Conservation (phyloP, 2,888 invertebrate genomes). For the Aphodius granarius region DNA sequence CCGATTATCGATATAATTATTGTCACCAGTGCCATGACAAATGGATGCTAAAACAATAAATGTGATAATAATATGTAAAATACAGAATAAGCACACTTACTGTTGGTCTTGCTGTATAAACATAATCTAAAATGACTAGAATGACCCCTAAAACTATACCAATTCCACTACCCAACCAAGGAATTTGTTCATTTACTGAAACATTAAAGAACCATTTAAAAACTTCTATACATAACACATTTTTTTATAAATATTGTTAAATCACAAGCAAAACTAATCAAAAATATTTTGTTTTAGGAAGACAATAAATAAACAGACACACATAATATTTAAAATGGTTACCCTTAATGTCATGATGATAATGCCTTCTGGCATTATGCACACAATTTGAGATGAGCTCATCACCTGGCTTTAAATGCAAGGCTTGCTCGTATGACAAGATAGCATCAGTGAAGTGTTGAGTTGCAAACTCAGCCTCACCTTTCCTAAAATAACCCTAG, state of each 20-base stretch:
- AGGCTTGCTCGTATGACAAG: conserved; percentile 68
- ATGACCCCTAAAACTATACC: conserved; percentile 71
- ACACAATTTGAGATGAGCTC: conserved; percentile 64
- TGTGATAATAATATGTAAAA: background rate
- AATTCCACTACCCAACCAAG: conserved; percentile 75
- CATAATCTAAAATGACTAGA: conserved; percentile 70
- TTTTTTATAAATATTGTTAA: conserved; percentile 54
- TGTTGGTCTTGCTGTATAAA: conserved; percentile 66
- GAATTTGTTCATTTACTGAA: conserved; percentile 68
- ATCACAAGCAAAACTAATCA: too few relatives aligned
- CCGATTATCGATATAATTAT: conserved; percentile 68
- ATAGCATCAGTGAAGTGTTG: conserved; percentile 68
- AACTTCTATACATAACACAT: conserved; percentile 1
- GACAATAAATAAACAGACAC: too few relatives aligned
- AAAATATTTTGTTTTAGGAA: too few relatives aligned
- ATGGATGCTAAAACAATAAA: conserved; percentile 61
- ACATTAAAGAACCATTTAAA: background rate
- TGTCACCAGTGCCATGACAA: conserved; percentile 71
- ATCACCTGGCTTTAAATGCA: conserved; percentile 69
- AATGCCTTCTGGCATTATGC: conserved; percentile 52
- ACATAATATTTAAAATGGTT: too few relatives aligned
- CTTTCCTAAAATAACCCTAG: conserved; percentile 73
- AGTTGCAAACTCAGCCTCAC: conserved; percentile 71
- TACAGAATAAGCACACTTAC: conserved; percentile 55
- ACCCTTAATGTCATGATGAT: conserved; percentile 18